These are phyloP conservation scores for Serripes groenlandicus DNA, from an alignment of 2,888 invertebrate species.

Conservation along the genomic window DNA sequence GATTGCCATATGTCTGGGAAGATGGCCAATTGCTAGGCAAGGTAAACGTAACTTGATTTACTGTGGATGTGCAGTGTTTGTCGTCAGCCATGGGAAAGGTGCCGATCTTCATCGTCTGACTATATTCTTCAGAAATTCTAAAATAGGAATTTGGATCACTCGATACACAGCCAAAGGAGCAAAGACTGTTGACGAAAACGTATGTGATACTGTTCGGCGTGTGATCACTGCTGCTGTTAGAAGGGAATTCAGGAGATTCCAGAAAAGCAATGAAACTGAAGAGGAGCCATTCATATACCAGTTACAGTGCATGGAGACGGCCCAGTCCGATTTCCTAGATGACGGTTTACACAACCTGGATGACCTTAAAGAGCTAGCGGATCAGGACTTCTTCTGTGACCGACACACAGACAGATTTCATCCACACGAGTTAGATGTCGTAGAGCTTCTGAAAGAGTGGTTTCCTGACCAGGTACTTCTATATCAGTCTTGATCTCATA, in stretches of 20 bases:
- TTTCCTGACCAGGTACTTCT: slow-evolving; percentile 49
- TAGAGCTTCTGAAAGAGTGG: slow-evolving; percentile 45
- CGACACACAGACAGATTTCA: slow-evolving; percentile 38
- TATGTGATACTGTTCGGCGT: slow-evolving; percentile 48
- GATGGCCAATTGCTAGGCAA: slow-evolving; percentile 52
- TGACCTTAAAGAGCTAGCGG: slow-evolving; percentile 11
- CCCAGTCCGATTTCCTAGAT: slow-evolving; percentile 24
- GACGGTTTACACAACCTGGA: slow-evolving; percentile 41
- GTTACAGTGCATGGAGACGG: slow-evolving; percentile 42
- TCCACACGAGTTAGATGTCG: slow-evolving; percentile 34
- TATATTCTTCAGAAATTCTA: slow-evolving; percentile 50
- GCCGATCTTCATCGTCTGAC: slow-evolving; percentile 47
- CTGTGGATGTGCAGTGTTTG: slow-evolving; percentile 58
- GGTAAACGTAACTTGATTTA: slow-evolving; percentile 42
- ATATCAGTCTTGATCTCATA: no score
- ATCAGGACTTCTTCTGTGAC: slow-evolving; percentile 37
- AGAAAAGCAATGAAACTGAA: not conserved
- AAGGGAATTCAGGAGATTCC: slow-evolving; percentile 43
- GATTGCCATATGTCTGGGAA: slow-evolving; percentile 45
- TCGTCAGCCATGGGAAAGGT: slow-evolving; percentile 29
- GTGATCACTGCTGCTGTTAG: slow-evolving; percentile 32
- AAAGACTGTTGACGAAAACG: slow-evolving; percentile 20
- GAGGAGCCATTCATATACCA: slow-evolving; percentile 39
- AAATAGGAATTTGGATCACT: slow-evolving; percentile 48
- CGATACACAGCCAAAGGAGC: slow-evolving; percentile 34